Conservation (phyloP, 2,113 vertebrate species). For the Aphyosemion australe region DNA sequence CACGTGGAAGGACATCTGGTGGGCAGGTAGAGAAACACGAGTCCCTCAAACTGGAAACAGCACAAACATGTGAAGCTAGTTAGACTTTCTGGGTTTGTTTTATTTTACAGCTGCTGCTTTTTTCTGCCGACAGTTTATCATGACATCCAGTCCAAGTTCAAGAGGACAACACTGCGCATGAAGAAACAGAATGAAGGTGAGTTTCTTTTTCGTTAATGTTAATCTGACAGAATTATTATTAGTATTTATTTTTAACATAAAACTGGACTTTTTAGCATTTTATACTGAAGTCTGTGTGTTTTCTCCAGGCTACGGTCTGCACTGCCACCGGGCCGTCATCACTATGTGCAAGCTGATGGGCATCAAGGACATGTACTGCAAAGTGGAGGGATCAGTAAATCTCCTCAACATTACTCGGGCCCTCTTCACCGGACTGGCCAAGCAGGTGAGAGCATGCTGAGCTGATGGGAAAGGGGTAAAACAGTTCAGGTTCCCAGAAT, state of each 20-base stretch:
- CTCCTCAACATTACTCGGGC: constrained; percentile 90
- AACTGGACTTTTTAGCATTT: too few species aligned
- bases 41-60: constrained; percentile 5
- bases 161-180: constrained; percentile 88
- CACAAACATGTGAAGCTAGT: neutral
- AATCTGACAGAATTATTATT: neutral
- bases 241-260: neutral
- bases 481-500: too few species aligned
- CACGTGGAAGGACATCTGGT: constrained; percentile 44
- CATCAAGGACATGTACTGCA: constrained; percentile 93
- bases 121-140: constrained; percentile 86
- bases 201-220: neutral
- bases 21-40: constrained; percentile 50
- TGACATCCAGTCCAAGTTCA: constrained; percentile 86
- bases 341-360: constrained; percentile 93
- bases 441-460: constrained; percentile 79
- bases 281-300: neutral
- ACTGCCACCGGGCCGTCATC: constrained; percentile 92
- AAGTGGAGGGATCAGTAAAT: constrained; percentile 87
- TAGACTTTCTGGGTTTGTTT: neutral
- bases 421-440: constrained; percentile 85
- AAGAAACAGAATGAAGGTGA: constrained; percentile 89
- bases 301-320: constrained; percentile 89
- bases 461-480: neutral
- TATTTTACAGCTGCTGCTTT: constrained; percentile 7